Percentiles rank a stretch among this genome's conserved stretches.
phyloP scores from a whole-genome alignment of 1,140 invertebrate genomes.

The Caenorhabditis latens region DNA sequence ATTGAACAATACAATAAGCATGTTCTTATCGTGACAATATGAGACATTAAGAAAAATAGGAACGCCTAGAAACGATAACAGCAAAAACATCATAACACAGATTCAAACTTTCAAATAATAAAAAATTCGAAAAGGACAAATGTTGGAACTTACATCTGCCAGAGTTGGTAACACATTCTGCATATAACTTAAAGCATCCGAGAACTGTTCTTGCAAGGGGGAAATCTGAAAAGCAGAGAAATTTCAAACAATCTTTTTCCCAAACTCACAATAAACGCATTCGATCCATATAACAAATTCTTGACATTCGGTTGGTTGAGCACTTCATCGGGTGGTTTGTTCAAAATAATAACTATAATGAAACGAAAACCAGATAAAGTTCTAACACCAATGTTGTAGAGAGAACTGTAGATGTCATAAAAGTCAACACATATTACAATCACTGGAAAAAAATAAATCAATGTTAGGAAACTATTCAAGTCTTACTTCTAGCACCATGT shows the following conservation, averaged over 20 bases:
- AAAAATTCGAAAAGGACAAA: neutral
- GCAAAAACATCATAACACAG: neutral
- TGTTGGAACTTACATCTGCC: neutral
- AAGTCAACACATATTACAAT: constrained; percentile 35
- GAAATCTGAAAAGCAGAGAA: neutral
- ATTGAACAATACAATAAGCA: too few species aligned
- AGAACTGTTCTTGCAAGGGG: neutral
- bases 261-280: neutral
- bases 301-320: constrained; percentile 13
- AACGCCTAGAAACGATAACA: too few species aligned
- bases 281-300: neutral
- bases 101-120: neutral
- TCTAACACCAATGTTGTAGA: neutral
- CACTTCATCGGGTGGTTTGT: constrained; percentile 26
- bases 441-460: constrained; percentile 1
- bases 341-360: constrained; percentile 10
- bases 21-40: too few species aligned
- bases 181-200: neutral
- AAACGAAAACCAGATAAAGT: constrained; percentile 11
- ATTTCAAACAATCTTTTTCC: neutral
- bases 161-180: neutral
- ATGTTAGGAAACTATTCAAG: neutral
- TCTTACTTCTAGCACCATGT: neutral
- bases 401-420: constrained; percentile 8
- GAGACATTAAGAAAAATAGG: too few species aligned